These are phyloP conservation scores for Sphaeramia orbicularis DNA, from an alignment of 2,797 vertebrate species.

Conservation along the genomic window DNA sequence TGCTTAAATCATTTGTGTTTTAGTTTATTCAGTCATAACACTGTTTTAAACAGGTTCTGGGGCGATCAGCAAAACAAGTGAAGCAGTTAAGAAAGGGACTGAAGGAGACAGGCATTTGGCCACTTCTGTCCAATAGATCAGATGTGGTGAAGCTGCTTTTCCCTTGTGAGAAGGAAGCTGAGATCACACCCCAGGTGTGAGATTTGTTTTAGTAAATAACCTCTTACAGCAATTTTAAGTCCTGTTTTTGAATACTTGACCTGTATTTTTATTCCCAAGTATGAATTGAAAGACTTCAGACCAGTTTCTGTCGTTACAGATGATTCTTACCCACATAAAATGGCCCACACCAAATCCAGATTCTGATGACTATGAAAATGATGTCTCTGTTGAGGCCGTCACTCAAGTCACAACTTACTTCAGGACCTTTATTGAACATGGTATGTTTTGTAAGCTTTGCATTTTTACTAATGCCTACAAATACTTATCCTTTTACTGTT, in stretches of 20 bases:
- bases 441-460: background rate
- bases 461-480: too few relatives aligned
- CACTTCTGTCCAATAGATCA: background rate
- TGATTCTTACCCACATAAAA: too few relatives aligned
- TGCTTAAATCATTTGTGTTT: too few relatives aligned
- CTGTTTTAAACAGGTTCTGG: background rate
- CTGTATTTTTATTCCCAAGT: too few relatives aligned
- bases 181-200: background rate
- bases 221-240: too few relatives aligned
- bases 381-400: too few relatives aligned
- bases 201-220: too few relatives aligned
- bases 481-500: too few relatives aligned
- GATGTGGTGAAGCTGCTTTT: constrained; percentile 1
- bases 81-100: background rate
- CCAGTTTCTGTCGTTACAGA: too few relatives aligned
- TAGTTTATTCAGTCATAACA: too few relatives aligned
- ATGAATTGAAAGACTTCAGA: too few relatives aligned
- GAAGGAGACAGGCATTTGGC: constrained; percentile 11
- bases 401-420: background rate
- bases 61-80: background rate
- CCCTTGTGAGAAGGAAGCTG: background rate
- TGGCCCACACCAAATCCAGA: background rate
- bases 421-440: background rate
- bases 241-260: too few relatives aligned
- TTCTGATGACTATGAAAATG: background rate